Conservation (phyloP, 2,113 vertebrate species). For the Microcebus murinus region DNA sequence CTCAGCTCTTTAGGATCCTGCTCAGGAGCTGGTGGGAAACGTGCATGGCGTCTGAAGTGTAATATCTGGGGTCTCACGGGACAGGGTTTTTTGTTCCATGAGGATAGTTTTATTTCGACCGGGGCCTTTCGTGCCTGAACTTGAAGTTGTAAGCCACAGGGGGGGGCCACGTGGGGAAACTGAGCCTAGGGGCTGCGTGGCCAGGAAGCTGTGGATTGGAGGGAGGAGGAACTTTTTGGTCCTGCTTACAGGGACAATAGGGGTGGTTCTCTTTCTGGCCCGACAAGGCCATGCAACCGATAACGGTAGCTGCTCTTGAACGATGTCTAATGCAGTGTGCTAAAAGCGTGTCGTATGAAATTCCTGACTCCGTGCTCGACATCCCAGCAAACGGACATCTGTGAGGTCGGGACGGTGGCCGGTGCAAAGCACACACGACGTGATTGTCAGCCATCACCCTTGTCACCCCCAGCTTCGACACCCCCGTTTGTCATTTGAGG, state of each 20-base stretch:
- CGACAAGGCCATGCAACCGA: neutral
- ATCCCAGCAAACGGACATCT: neutral
- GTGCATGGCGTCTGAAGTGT: neutral
- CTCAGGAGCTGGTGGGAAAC: conserved; percentile 20
- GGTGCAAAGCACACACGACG: accelerated
- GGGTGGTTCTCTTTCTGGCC: neutral
- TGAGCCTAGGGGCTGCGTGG: neutral
- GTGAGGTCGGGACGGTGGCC: no score
- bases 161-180: neutral
- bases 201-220: neutral
- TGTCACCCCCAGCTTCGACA: neutral
- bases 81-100: neutral
- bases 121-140: neutral
- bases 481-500: neutral
- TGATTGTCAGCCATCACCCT: neutral
- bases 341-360: neutral
- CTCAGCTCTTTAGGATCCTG: neutral
- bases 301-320: neutral
- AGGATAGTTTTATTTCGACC: neutral
- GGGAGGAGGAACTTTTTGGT: neutral
- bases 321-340: neutral
- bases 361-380: neutral
- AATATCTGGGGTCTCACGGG: neutral
- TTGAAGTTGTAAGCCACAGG: neutral
- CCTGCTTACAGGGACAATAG: neutral